Evolutionary conservation across 2,888 invertebrate species (phyloP), one percentile per base, ranked within the genome.

Genomic region (Melanotus villosus): DNA sequence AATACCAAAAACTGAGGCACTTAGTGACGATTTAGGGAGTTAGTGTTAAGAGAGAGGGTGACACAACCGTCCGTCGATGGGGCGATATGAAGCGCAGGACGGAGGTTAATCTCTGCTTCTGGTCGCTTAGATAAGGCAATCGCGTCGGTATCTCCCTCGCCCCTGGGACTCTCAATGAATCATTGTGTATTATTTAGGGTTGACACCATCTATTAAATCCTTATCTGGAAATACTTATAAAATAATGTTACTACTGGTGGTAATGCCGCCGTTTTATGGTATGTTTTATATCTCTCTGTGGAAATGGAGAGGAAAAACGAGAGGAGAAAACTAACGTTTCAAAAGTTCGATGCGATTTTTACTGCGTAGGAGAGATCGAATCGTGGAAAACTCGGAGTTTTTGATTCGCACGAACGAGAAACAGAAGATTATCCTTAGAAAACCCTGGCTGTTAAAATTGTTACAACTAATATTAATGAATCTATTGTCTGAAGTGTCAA

Each of bases 81-180:
- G 32, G 72, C 12, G 65, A 68, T 69, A 62, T 43, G 70, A 67
- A 68, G 65, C 72, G 74, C 67, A 65, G 71, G 58, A 71, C 71
- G 71, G 77, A 78, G 80, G 79, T 83, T 84, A 84, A 84, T 84
- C 84, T 84, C 81, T 82, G 82, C 84, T 84, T 84, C 84, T 84
- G 84, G 84, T 83, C 84, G 84, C 84, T 83, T 83, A 84, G 84
- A 84, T 84, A 84, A 84, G 82, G 83, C 83, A 84, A 84, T 84
- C 84, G 82, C 81, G 78, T 75, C 79, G 80, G 80, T 80, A 83
- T 82, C 81, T 80, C 78, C 77, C 77, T 76, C 76, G 75, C 74
- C 78, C 76, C 77, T 79, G 79, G 77, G 71, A 68, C 71, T 72
- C 74, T 79, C 80, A 78, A 81, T 83, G 83, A 84, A 83, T 84